Evolutionary conservation across 64 coral and sea anemone genomes (phyloP).

Genomic region (Acropora yongei): DNA sequence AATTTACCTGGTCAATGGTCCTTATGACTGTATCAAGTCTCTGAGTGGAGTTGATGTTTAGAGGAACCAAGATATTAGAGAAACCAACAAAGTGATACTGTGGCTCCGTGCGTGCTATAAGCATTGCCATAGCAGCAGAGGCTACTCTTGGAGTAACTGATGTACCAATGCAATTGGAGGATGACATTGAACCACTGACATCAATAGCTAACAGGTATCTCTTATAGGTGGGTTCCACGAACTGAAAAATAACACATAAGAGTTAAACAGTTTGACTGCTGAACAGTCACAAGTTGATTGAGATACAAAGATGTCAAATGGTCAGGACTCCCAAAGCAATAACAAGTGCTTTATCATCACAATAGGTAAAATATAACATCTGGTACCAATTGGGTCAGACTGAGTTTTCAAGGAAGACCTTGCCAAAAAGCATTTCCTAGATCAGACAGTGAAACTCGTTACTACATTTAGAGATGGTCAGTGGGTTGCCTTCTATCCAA

Average conservation of each 20-base stretch:
- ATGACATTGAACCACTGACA: slow-evolving; percentile 91
- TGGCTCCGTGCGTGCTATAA: slow-evolving; percentile 74
- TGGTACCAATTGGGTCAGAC: too few species aligned
- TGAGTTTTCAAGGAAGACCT: too few species aligned
- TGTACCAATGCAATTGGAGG: slow-evolving; percentile 74
- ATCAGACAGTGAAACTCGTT: too few species aligned
- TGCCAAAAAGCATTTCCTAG: too few species aligned
- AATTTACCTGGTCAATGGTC: slow-evolving; percentile 51
- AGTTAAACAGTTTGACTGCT: too few species aligned
- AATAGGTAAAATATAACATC: too few species aligned
- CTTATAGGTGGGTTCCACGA: slow-evolving; percentile 82
- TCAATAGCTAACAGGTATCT: slow-evolving; percentile 91
- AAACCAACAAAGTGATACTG: slow-evolving; percentile 85
- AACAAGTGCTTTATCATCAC: too few species aligned
- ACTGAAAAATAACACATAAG: slow-evolving; percentile 28
- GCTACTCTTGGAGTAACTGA: slow-evolving; percentile 77
- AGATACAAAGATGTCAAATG: too few species aligned
- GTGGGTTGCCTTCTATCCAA: too few species aligned
- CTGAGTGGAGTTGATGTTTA: slow-evolving; percentile 70
- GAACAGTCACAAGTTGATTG: too few species aligned
- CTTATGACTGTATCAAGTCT: slow-evolving; percentile 73
- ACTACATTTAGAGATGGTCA: too few species aligned
- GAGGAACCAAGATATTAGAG: slow-evolving; percentile 73
- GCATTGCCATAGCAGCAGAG: slow-evolving; percentile 96
- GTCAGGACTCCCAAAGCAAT: too few species aligned